Percentiles rank a stretch among this genome's conserved stretches.
Evolutionary conservation across 2,113 vertebrate species (phyloP).

Genomic region (Phylloscopus whistleri): DNA sequence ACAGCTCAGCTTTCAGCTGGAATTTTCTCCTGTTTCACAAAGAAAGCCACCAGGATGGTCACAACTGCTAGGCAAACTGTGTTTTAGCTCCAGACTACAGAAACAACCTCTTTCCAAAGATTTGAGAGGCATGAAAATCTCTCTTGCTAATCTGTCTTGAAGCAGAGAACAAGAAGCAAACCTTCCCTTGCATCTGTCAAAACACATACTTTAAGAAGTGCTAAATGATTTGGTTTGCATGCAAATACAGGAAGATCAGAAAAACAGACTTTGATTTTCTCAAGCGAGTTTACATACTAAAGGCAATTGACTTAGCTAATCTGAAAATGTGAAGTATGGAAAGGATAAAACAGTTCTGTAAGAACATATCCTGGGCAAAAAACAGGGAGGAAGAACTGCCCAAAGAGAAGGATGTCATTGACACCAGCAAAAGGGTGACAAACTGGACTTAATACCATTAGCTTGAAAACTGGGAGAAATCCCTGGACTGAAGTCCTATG

Average conservation of each 20-base stretch:
- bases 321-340: not conserved
- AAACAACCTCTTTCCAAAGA: not conserved
- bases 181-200: not conserved
- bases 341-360: not conserved
- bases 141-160: not conserved
- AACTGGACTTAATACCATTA: not conserved
- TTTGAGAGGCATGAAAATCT: not conserved
- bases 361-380: not conserved
- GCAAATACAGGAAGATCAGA: not conserved
- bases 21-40: not conserved
- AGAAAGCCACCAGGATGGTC: not conserved
- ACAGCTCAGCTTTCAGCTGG: not conserved
- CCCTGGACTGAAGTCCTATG: accelerated
- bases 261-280: not conserved
- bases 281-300: not conserved
- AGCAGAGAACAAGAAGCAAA: not conserved
- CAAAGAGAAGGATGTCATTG: not conserved
- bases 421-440: not conserved
- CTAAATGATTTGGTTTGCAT: not conserved
- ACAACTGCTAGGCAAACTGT: not conserved
- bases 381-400: not conserved
- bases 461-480: not conserved
- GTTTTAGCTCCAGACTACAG: not conserved
- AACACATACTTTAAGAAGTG: not conserved
- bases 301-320: not conserved